Evolutionary conservation across 2,888 invertebrate species (phyloP).

Genomic region (Pristionchus fissidentatus): DNA sequence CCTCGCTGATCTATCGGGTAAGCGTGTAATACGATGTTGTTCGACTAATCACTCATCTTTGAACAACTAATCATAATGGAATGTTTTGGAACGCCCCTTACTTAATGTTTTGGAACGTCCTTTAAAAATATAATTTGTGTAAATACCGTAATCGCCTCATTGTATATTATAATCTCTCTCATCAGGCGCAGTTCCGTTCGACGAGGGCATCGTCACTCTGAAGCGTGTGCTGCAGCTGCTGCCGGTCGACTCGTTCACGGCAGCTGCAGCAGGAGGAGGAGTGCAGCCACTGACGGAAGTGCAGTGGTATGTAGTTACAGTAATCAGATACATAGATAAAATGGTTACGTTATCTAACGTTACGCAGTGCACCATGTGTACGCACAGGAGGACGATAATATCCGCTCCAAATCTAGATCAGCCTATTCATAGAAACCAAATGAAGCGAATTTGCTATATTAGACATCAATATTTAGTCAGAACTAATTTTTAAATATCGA

Average conservation of each 20-base stretch:
- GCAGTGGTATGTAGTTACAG: conserved; percentile 47
- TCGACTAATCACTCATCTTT: not conserved
- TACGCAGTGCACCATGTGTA: too few species aligned
- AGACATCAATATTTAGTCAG: too few species aligned
- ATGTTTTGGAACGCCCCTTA: not conserved
- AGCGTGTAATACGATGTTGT: too few species aligned
- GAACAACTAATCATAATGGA: not conserved
- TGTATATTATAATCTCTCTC: not conserved
- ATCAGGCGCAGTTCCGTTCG: conserved; percentile 26
- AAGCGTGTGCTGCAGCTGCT: not conserved
- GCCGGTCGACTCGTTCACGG: conserved; percentile 41
- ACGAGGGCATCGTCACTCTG: conserved; percentile 35
- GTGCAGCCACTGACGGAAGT: conserved; percentile 37
- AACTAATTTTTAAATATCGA: too few species aligned
- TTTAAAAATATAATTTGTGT: not conserved
- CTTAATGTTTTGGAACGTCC: too few species aligned
- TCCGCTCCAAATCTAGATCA: too few species aligned
- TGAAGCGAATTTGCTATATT: too few species aligned
- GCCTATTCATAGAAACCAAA: too few species aligned
- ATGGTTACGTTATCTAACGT: too few species aligned
- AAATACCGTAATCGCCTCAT: not conserved
- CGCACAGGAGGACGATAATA: too few species aligned
- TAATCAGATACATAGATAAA: too few species aligned
- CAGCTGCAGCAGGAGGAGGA: not conserved
- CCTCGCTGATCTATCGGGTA: conserved; percentile 12